These are phyloP conservation scores for Luperina testacea DNA, from an alignment of 2,888 invertebrate species.

Conservation along the genomic window DNA sequence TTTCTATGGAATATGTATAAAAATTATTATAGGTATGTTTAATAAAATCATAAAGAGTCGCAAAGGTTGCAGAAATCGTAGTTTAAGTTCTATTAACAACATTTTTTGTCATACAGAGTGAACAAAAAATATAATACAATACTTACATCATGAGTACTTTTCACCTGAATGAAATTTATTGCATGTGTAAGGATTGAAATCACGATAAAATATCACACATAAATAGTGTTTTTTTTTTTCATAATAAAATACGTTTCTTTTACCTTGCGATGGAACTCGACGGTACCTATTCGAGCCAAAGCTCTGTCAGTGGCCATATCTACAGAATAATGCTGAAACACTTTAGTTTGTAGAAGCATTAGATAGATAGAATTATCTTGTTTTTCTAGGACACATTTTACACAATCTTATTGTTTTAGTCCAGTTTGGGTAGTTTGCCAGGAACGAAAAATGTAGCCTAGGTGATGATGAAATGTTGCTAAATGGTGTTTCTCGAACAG, in stretches of 20 bases:
- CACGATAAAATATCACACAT: constrained; percentile 1
- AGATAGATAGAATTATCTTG: constrained; percentile 20
- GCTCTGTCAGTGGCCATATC: constrained; percentile 49
- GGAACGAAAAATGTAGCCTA: constrained; percentile 3
- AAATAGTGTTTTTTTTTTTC: constrained; percentile 8
- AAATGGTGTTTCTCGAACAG: constrained; percentile 43
- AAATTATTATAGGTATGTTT: constrained; percentile 13
- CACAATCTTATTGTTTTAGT: constrained; percentile 13
- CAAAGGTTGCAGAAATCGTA: constrained; percentile 24
- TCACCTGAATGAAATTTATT: constrained; percentile 35
- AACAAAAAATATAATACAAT: constrained; percentile 11
- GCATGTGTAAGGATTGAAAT: constrained; percentile 37
- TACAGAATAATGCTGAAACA: constrained; percentile 35
- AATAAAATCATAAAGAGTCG: constrained; percentile 9
- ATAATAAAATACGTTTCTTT: constrained; percentile 2
- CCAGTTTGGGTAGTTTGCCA: neutral
- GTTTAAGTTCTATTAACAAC: neutral
- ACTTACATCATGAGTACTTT: constrained; percentile 36
- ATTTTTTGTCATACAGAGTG: constrained; percentile 1
- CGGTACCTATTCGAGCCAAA: constrained; percentile 25
- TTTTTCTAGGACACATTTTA: constrained; percentile 23
- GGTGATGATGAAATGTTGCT: constrained; percentile 12
- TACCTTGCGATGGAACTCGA: constrained; percentile 11
- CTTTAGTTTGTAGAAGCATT: constrained; percentile 25
- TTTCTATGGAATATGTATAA: constrained; percentile 27